A percentile compares a stretch with the other conserved stretches of the same genome.
Evolutionary conservation across 2,888 invertebrate genomes (phyloP).

Genomic region (Troilus luridus): DNA sequence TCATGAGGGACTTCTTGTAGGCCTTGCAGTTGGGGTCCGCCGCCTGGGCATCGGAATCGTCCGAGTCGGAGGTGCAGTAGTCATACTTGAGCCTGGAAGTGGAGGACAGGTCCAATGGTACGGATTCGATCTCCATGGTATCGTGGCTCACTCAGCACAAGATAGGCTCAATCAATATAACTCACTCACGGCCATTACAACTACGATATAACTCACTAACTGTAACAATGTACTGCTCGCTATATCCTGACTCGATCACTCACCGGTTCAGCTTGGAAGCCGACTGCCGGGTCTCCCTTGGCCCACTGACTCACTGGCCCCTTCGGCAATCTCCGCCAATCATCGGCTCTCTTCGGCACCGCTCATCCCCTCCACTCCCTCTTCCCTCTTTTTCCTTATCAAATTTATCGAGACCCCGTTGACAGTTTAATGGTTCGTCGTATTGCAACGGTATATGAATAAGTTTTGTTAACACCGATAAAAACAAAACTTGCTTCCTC

Average conservation of each 20-base stretch:
- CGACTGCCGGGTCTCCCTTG: slow-evolving; percentile 66
- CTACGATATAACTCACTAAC: background rate
- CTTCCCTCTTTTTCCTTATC: slow-evolving; percentile 26
- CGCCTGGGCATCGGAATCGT: slow-evolving; percentile 66
- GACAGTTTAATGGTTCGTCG: slow-evolving; percentile 10
- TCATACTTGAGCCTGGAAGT: slow-evolving; percentile 67
- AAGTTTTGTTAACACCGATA: background rate
- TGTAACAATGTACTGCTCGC: background rate
- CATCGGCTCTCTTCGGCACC: slow-evolving; percentile 62
- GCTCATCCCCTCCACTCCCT: slow-evolving; percentile 3
- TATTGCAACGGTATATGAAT: background rate
- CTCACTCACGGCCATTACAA: no score
- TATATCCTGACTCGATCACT: slow-evolving; percentile 60
- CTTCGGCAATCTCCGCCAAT: slow-evolving; percentile 66
- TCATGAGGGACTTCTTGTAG: slow-evolving; percentile 94
- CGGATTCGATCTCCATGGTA: slow-evolving; percentile 74
- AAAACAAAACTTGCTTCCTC: background rate
- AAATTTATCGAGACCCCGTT: slow-evolving; percentile 10
- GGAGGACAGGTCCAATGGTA: slow-evolving; percentile 85
- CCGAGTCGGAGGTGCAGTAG: slow-evolving; percentile 66
- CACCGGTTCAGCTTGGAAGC: slow-evolving; percentile 64
- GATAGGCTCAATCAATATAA: background rate
- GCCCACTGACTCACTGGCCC: slow-evolving; percentile 68
- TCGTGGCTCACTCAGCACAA: background rate
- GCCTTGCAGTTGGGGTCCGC: slow-evolving; percentile 72